phyloP scores from a whole-genome alignment of 1,140 invertebrate genomes.

The Lucilia cuprina region DNA sequence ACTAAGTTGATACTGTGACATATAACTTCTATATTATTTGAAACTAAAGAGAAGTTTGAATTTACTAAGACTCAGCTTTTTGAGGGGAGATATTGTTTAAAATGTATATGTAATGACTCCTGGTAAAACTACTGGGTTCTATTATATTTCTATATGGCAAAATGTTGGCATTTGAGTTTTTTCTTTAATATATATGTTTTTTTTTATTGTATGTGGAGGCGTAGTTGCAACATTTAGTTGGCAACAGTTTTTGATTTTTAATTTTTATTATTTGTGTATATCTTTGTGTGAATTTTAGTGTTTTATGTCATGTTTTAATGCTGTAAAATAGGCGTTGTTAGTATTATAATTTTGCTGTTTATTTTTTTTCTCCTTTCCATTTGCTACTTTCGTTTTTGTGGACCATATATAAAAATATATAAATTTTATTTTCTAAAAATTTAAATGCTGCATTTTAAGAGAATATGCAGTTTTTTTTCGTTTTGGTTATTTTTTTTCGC shows the following conservation, averaged over 20 bases:
- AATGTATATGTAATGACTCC: too few species aligned
- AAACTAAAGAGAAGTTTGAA: too few species aligned
- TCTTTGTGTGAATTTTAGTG: not conserved
- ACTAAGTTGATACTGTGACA: too few species aligned
- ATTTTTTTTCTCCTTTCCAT: not conserved
- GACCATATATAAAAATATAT: not conserved
- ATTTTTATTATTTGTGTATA: not conserved
- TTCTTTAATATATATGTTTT: not conserved
- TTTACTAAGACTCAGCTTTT: too few species aligned
- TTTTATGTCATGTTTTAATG: not conserved
- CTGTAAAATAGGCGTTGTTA: constrained; percentile 7
- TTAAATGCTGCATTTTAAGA: not conserved
- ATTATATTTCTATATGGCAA: too few species aligned
- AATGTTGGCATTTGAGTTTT: not conserved
- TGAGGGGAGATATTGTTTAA: too few species aligned
- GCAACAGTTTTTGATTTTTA: constrained; percentile 17
- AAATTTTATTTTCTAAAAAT: not conserved
- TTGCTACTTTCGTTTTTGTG: not conserved
- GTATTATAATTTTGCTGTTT: not conserved
- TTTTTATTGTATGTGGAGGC: not conserved
- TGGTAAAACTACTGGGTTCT: too few species aligned
- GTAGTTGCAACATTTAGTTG: constrained; percentile 4
- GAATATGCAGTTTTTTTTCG: too few species aligned
- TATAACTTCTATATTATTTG: too few species aligned
- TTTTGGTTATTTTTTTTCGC: not conserved